Evolutionary conservation across 2,113 vertebrate genomes (phyloP).

Genomic region (Coracopsis vasa): DNA sequence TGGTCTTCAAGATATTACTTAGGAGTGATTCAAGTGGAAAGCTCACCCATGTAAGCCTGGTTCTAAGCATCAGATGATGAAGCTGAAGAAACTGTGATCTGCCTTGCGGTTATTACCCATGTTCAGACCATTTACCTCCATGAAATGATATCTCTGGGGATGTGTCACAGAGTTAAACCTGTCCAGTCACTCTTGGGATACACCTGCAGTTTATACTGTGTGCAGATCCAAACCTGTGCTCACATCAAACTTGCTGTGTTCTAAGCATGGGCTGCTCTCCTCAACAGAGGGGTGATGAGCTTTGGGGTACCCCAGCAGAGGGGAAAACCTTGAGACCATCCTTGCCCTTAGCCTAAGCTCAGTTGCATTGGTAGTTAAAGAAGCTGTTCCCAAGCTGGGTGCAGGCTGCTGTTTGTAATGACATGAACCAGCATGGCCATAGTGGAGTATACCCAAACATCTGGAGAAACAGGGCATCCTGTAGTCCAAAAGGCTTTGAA

Average conservation of each 20-base stretch:
- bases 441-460: no score
- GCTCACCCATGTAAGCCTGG: fast-evolving
- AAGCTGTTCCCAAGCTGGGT: background rate
- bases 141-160: background rate
- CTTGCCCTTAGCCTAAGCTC: background rate
- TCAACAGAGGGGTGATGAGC: background rate
- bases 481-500: constrained; percentile 1
- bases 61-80: fast-evolving
- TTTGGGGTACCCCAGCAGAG: background rate
- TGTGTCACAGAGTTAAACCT: background rate
- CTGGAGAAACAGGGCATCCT: background rate
- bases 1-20: background rate
- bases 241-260: fast-evolving
- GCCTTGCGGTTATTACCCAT: background rate
- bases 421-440: background rate
- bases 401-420: background rate
- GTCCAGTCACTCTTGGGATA: background rate
- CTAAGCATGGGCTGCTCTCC: background rate
- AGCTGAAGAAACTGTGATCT: background rate
- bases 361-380: fast-evolving
- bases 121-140: background rate
- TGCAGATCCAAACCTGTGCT: background rate
- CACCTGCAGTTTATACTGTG: background rate
- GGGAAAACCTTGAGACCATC: background rate
- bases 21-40: background rate